Percentiles rank a stretch among this genome's conserved stretches.
Evolutionary conservation across 2,797 vertebrate genomes (phyloP).

Genomic region (Mionectes olivaceus): DNA sequence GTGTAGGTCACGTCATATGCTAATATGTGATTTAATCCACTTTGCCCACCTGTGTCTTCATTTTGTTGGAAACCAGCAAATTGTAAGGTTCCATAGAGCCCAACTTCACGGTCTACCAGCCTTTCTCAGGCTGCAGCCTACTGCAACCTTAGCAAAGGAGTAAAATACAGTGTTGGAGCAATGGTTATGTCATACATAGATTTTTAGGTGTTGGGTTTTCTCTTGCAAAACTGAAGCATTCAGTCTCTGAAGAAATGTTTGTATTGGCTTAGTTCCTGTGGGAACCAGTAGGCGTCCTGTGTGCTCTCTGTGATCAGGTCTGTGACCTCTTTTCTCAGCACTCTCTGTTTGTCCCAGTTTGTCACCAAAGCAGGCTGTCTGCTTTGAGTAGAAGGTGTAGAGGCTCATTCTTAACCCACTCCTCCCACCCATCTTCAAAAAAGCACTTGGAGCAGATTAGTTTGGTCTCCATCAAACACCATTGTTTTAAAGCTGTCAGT

Average conservation of each 20-base stretch:
- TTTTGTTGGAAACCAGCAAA: background rate
- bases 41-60: accelerated
- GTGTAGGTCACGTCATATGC: background rate
- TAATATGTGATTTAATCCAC: background rate
- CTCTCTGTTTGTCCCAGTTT: background rate
- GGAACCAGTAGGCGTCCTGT: background rate
- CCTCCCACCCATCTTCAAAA: background rate
- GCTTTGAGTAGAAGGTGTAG: background rate
- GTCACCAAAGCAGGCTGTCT: background rate
- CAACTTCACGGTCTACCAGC: background rate
- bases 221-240: background rate
- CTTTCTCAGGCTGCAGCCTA: background rate
- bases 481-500: constrained; percentile 28
- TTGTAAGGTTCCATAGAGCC: background rate
- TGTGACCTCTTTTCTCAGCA: background rate
- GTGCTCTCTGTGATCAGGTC: background rate
- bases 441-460: background rate
- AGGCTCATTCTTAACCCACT: background rate
- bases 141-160: background rate
- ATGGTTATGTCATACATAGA: background rate
- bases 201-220: background rate
- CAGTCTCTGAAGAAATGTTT: background rate
- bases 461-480: background rate
- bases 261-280: background rate
- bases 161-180: background rate